These are phyloP conservation scores for Gallinago jamesoni DNA, from an alignment of 2,113 vertebrate genomes.

Conservation along the genomic window DNA sequence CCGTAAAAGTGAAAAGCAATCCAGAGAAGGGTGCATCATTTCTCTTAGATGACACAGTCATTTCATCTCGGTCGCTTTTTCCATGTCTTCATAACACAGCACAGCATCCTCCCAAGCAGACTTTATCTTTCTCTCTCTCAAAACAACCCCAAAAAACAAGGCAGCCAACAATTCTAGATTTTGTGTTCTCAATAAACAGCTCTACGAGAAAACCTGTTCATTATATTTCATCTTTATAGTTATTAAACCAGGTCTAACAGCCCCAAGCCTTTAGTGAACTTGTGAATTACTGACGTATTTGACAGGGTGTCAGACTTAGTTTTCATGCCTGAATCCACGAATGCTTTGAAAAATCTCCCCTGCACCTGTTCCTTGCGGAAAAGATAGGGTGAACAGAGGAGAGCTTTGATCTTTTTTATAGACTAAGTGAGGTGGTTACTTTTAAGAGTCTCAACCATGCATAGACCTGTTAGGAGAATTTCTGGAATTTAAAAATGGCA, in stretches of 20 bases:
- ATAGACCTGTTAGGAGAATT: not conserved
- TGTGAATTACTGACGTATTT: not conserved
- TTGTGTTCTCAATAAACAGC: not conserved
- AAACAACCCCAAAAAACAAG: not conserved
- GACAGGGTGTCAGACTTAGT: not conserved
- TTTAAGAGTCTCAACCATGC: not conserved
- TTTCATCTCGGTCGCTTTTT: not conserved
- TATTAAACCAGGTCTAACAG: not conserved
- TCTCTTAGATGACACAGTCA: not conserved
- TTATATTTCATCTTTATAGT: not conserved
- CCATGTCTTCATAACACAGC: not conserved
- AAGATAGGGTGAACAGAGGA: not conserved
- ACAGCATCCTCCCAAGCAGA: not conserved
- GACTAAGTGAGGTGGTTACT: not conserved
- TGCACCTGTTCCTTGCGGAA: not conserved
- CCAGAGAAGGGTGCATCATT: not conserved
- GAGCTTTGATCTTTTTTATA: not conserved
- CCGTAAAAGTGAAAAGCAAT: not conserved
- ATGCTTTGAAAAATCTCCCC: not conserved
- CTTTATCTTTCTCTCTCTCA: not conserved
- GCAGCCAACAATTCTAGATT: not conserved
- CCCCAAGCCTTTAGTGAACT: not conserved
- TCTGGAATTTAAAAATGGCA: not conserved
- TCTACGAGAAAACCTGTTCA: not conserved
- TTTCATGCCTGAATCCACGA: not conserved